Evolutionary conservation across 1,140 invertebrate genomes (phyloP).

Genomic region (Drosophila nikananu): DNA sequence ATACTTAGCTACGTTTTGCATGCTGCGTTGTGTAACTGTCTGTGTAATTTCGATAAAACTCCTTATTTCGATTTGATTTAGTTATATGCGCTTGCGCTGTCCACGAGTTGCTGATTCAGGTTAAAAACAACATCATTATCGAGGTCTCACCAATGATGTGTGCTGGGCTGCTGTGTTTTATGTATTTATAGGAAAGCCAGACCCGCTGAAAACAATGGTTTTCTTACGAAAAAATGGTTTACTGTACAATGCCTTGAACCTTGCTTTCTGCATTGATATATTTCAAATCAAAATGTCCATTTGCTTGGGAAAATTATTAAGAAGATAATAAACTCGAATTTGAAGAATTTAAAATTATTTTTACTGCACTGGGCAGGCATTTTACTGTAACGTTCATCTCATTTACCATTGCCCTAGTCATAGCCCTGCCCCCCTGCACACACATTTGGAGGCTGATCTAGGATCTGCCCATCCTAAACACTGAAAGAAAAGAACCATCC

Average conservation of each 20-base stretch:
- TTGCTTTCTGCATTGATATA: neutral
- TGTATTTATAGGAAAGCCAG: neutral
- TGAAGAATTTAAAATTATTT: neutral
- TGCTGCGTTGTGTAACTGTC: conserved; percentile 50
- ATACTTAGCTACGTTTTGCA: conserved; percentile 44
- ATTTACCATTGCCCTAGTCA: conserved; percentile 29
- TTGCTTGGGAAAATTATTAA: neutral
- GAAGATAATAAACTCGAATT: neutral
- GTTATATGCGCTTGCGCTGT: conserved; percentile 25
- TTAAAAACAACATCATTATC: neutral
- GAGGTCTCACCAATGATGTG: conserved; percentile 45
- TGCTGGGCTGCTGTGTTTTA: conserved; percentile 50
- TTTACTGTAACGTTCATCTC: conserved; percentile 23
- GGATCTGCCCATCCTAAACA: conserved; percentile 12
- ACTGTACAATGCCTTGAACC: neutral
- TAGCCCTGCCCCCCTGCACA: conserved; percentile 39
- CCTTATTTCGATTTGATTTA: conserved; percentile 53
- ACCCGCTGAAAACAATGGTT: neutral
- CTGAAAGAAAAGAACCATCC: conserved; percentile 20
- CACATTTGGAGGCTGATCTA: conserved; percentile 26
- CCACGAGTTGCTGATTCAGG: conserved; percentile 36
- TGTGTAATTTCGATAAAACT: conserved; percentile 39
- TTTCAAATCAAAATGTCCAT: neutral
- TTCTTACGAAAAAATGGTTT: neutral
- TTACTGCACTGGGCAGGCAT: neutral